phyloP scores from a whole-genome alignment of 2,888 invertebrate genomes.

The Caradrina kadenii region DNA sequence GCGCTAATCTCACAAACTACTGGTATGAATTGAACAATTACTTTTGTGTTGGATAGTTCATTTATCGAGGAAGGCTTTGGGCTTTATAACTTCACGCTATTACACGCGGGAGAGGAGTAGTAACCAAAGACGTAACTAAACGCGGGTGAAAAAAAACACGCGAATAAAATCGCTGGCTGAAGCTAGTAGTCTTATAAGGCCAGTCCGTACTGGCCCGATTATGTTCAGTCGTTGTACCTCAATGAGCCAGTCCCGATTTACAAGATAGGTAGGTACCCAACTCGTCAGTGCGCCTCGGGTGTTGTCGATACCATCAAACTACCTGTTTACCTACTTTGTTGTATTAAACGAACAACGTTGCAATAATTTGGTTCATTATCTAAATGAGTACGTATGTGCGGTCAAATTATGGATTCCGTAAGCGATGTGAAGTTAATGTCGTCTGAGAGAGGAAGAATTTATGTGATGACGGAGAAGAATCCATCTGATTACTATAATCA shows the following conservation, averaged over 20 bases:
- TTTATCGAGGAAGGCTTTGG: no score
- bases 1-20: no score
- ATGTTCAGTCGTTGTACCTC: conserved; percentile 16
- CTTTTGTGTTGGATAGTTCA: no score
- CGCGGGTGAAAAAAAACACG: no score
- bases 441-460: conserved; percentile 5
- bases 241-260: conserved; percentile 34
- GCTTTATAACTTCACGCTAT: no score
- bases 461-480: background rate
- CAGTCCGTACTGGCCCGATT: background rate
- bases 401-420: conserved; percentile 23
- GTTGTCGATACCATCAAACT: conserved; percentile 50
- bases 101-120: no score
- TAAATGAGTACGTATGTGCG: conserved; percentile 34
- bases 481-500: conserved; percentile 3
- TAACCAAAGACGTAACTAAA: no score
- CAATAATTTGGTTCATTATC: conserved; percentile 45
- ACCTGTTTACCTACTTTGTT: conserved; percentile 54
- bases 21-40: no score
- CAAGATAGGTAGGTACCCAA: conserved; percentile 29
- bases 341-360: conserved; percentile 38
- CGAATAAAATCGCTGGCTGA: no score
- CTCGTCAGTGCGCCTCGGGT: conserved; percentile 47
- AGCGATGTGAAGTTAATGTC: conserved; percentile 1
- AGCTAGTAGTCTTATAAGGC: conserved; percentile 1